Evolutionary conservation across 2,797 vertebrate genomes (phyloP).

Genomic region (Falco cherrug): DNA sequence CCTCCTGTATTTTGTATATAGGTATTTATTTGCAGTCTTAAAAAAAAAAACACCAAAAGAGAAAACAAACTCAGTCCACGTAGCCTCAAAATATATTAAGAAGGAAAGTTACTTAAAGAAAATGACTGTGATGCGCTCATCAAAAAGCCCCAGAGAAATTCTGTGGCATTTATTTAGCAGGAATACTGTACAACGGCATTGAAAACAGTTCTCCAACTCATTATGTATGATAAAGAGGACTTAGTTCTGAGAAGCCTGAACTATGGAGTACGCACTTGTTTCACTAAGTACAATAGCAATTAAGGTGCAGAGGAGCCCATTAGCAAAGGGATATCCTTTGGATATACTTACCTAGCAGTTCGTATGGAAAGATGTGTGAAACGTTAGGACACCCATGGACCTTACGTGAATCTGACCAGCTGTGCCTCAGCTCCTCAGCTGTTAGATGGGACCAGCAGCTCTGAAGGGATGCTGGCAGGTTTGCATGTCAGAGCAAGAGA

Average conservation of each 20-base stretch:
- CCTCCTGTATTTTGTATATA: not conserved
- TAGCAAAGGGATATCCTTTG: not conserved
- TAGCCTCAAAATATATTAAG: not conserved
- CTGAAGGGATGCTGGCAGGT: not conserved
- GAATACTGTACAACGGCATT: not conserved
- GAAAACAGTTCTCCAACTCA: not conserved
- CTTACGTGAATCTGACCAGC: rapidly evolving
- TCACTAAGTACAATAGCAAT: not conserved
- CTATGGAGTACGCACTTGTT: not conserved
- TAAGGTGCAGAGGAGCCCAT: not conserved
- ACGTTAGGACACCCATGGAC: not conserved
- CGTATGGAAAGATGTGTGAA: not conserved
- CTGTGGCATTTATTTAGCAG: not conserved
- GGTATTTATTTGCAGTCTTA: not conserved
- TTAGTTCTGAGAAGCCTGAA: not conserved
- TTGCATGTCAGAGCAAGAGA: not conserved
- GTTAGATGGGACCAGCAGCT: not conserved
- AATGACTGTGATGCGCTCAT: not conserved
- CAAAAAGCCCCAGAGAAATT: not conserved
- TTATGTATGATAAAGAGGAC: not conserved
- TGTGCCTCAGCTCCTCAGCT: not conserved
- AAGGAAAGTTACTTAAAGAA: not conserved
- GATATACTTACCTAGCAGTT: not conserved
- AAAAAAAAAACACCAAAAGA: not conserved
- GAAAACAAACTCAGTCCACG: not conserved